Base-by-base conservation (phyloP, 2,797 vertebrate species). In the Enteromius thamalakanensis region DNA sequence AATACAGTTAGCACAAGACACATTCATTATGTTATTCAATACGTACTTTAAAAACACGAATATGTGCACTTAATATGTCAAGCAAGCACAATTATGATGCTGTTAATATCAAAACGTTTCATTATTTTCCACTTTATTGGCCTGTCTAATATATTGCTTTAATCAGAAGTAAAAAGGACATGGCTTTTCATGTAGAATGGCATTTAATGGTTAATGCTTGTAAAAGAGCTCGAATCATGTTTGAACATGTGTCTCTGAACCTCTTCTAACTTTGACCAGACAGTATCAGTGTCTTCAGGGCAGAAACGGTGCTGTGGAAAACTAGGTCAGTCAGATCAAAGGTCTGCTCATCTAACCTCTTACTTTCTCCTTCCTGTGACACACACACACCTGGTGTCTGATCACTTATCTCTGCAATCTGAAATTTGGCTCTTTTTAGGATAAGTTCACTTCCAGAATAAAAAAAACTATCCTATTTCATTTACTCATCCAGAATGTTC, bases 221-320 rank as follows among this genome's bases (percentile, higher is more conserved):
- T 49, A 53, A 67, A 77, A 51, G 29, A 51, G 26, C 40, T 64
- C n/a, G 12, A 53, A 82, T 82, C 21, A 60, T 34, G 53, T 72
- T 58, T 60, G 68, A 1, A 9, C 19, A 68, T 10, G 21, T 65
- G 32, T 45, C 11, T 55, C 29, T 67, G 71, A 45, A 67, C n/a
- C n/a, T 37, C 51, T 40, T 76, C 12, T 76, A 34, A 76, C 72
- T 76, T 68, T 58, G 79, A 65, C 29, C n/a, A 76, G 71, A 70
- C 47, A 15, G 11, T 68, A 55, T 58, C 64, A 15, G 74, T 82
- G 23, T 68, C 72, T 68, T 67, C n/a, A 68, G 29, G 79, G 55
- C 42, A 70, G 37, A 40, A 71, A 60, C 1, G 19, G 19, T 68
- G 37, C 5, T 53, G n/a, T 55, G 32, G 32, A 68, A 17, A 82